phyloP scores from a whole-genome alignment of 2,888 invertebrate species.

The Andricus quercusramuli region DNA sequence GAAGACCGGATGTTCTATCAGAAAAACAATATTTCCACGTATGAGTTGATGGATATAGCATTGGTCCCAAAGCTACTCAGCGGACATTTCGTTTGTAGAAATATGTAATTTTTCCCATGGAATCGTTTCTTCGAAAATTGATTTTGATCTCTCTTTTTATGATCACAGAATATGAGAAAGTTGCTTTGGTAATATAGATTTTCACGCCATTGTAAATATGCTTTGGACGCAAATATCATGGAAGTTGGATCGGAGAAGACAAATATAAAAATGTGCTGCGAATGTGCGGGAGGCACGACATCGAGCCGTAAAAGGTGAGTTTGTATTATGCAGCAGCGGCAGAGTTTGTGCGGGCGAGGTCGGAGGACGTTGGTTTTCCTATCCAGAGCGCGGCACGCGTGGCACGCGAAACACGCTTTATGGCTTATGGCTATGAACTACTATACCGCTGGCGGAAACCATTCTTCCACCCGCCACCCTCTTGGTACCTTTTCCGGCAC shows the following conservation, averaged over 20 bases:
- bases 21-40: too few relatives aligned
- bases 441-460: constrained; percentile 69
- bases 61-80: too few relatives aligned
- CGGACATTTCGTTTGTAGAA: not conserved
- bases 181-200: constrained; percentile 9
- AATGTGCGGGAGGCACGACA: constrained; percentile 37
- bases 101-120: not conserved
- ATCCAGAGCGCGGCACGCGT: constrained; percentile 55
- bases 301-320: constrained; percentile 30
- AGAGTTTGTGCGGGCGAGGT: not conserved
- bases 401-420: constrained; percentile 56
- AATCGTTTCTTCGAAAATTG: constrained; percentile 24
- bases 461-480: constrained; percentile 70
- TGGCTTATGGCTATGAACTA: constrained; percentile 62
- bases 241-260: constrained; percentile 20
- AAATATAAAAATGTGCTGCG: constrained; percentile 14
- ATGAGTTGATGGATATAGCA: too few relatives aligned
- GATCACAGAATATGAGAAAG: constrained; percentile 15
- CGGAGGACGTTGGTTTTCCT: constrained; percentile 48
- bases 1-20: too few relatives aligned
- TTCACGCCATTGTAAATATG: constrained; percentile 33
- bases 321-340: constrained; percentile 10
- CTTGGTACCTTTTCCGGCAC: constrained; percentile 72
- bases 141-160: constrained; percentile 25
- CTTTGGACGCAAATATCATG: constrained; percentile 24